Base-by-base conservation (phyloP, 2,888 invertebrate genomes). In the Amblyjoppa proteus region DNA sequence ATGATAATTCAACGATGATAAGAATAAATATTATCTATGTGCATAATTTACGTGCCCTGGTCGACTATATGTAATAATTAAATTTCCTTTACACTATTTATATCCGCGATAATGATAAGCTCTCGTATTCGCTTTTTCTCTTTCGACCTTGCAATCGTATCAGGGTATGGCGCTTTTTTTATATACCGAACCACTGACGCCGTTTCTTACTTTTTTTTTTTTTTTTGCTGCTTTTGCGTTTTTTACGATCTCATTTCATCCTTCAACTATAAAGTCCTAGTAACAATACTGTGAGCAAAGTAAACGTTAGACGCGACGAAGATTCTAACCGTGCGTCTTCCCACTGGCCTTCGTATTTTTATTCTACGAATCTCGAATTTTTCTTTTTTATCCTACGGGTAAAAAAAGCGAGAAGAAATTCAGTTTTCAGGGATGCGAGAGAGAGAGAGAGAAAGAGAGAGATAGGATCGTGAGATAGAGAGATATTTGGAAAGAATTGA, bases 391-490 rank as follows among this genome's bases (percentile, higher is more conserved):
- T 51, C 16, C 82, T 85, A 82, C 38, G 78, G 85, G 82, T 85
- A 79, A 76, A 85, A 85, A 85, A 85, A 82, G 84, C 84, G 73
- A 81, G 82, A 79, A 76, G 81, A 82, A 85, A 76, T 80, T 75
- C 83, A 76, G 74, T 69, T 79, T 64, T 34, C 64, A 34, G 69
- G 77, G 76, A 81, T 76, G 51, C 78, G 77, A 69, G 77, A 81
- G 69, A 81, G 71, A 83, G 75, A 80, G 69, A 73, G 73, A 74
- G 38, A 77, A 64, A 75, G 76, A 77, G 64, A 28, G 31, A 61
- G 69, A 51, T 20, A 49, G 61, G 88, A 85, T 87, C 88, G 87
- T 87, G 87, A 88, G 87, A 89, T 82, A 86, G 87, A 88, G 79
- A 81, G 84, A 89, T 85, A 84, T 81, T 83, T 85, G 88, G 80